Evolutionary conservation across 1,140 invertebrate species (phyloP).

Genomic region (Mya arenaria): DNA sequence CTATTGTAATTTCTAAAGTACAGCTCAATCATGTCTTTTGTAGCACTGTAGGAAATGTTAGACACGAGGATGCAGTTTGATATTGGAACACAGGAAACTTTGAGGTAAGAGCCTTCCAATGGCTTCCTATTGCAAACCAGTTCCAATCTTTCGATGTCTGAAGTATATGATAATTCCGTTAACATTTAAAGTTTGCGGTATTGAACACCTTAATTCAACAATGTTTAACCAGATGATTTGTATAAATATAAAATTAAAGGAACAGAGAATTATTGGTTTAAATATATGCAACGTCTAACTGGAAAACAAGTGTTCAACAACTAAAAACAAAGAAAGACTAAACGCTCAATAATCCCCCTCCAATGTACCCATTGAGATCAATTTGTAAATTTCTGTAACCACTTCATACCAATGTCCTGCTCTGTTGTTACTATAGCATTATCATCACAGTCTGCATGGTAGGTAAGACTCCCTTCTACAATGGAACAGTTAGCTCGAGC

Average conservation of each 20-base stretch:
- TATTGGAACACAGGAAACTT: not conserved
- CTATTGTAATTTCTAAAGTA: conserved; percentile 61
- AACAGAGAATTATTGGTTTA: too few relatives aligned
- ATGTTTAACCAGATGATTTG: too few relatives aligned
- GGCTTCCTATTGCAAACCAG: not conserved
- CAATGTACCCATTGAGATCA: too few relatives aligned
- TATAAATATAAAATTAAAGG: too few relatives aligned
- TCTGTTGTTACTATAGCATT: conserved; percentile 24
- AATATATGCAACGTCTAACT: too few relatives aligned
- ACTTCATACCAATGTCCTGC: not conserved
- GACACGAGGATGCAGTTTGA: conserved; percentile 12
- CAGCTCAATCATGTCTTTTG: conserved; percentile 2
- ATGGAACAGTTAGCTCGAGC: not conserved
- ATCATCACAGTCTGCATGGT: not conserved
- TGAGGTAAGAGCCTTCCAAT: not conserved
- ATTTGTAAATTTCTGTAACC: not conserved
- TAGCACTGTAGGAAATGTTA: not conserved
- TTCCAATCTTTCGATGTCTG: not conserved
- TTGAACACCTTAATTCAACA: too few relatives aligned
- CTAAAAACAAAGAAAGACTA: too few relatives aligned
- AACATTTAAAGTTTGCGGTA: too few relatives aligned
- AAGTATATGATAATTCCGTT: too few relatives aligned
- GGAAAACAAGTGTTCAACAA: too few relatives aligned
- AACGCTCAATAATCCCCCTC: too few relatives aligned
- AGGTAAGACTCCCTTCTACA: not conserved